Evolutionary conservation across 2,888 invertebrate genomes (phyloP), one percentile per base, ranked within the genome.

Genomic region (Koerneria pararmatus): DNA sequence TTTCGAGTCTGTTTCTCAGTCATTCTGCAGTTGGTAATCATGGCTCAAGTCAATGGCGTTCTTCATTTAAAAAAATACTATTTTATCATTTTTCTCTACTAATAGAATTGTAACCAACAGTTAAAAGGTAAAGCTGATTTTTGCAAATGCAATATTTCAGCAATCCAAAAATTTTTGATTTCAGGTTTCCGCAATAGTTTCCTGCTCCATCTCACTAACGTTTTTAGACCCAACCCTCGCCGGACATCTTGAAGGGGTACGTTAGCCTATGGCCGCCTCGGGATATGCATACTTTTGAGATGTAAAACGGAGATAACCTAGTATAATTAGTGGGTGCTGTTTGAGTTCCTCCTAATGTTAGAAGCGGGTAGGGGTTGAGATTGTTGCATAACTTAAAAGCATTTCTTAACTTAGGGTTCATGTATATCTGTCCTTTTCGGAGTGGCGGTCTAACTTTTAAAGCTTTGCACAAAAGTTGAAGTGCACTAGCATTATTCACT

Each of bases 171-270:
- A 53, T 24, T 1, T n/a, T 15, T n/a, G 15, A n/a, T 3, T 53
- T 4, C 63, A 53, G 35, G 53, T 63, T 8, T 65, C 74, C 35
- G 62, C 62, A 1, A 62, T 62, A 19, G 53, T 62, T 5, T 74
- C 84, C 3, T 83, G 83, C 11, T 83, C 84, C 11, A 74, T 83
- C 15, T 78, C 79, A 1, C 70, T 83, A 2, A 83, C 84, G 2
- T 94, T 92, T 84, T 86, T 93, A 29, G 91, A 91, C 83, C 92
- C 93, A 0, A 93, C 93, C 0, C 86, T 94, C 29, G 91, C 93
- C 76, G 91, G 91, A 0, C 93, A 93, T 86, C 86, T 94, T n/a
- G 62, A 67, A 57, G 74, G 79, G 67, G 79, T 80, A 57, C 61
- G 65, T 66, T 8, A n/a, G 11, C 19, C 19, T n/a, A 37, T 58